Evolutionary conservation across 2,888 invertebrate species (phyloP).

Genomic region (Oscheius sp.): DNA sequence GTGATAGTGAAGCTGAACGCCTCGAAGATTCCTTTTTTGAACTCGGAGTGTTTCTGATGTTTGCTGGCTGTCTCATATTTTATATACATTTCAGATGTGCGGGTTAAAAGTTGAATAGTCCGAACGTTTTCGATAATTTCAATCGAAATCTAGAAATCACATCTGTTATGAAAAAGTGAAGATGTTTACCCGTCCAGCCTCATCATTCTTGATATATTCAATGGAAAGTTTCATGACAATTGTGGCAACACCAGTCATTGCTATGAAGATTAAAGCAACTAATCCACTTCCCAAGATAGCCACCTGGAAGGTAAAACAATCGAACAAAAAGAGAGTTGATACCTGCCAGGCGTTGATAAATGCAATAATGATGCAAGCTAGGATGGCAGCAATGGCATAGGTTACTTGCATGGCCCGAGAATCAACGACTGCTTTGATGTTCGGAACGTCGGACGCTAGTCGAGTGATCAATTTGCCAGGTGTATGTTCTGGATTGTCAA

Average conservation of each 20-base stretch:
- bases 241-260: conserved; percentile 71
- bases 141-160: conserved; percentile 65
- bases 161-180: not conserved
- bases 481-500: conserved; percentile 71
- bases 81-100: conserved; percentile 70
- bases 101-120: conserved; percentile 71
- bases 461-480: conserved; percentile 71
- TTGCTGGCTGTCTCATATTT: conserved; percentile 55
- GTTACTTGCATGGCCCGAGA: conserved; percentile 59
- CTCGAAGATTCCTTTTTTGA: conserved; percentile 39
- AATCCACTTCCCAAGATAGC: conserved; percentile 57
- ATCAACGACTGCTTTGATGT: conserved; percentile 69
- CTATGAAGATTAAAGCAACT: conserved; percentile 68
- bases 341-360: conserved; percentile 73
- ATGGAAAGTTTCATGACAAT: conserved; percentile 69
- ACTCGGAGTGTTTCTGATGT: conserved; percentile 37
- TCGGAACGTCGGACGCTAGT: conserved; percentile 70
- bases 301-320: conserved; percentile 72
- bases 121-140: conserved; percentile 72
- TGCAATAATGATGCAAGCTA: conserved; percentile 71
- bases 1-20: conserved; percentile 51
- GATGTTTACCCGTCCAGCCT: conserved; percentile 73
- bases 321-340: conserved; percentile 44
- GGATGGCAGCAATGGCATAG: conserved; percentile 70
- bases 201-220: conserved; percentile 70